phyloP scores from a whole-genome alignment of 2,888 invertebrate genomes.

The Dolichomitus sp. region DNA sequence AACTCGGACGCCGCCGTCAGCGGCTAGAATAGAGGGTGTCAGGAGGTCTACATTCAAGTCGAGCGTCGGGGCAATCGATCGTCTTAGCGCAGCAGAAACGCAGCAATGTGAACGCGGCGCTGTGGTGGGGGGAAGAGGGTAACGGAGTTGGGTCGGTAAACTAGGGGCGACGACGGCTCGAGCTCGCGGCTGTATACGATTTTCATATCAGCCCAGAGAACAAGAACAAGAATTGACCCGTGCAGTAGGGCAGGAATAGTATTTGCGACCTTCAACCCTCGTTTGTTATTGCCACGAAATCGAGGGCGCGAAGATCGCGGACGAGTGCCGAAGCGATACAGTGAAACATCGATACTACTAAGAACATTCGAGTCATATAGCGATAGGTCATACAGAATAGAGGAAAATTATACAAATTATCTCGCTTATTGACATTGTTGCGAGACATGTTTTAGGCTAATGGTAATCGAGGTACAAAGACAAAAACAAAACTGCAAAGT shows the following conservation, averaged over 20 bases:
- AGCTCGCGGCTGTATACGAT: conserved; percentile 26
- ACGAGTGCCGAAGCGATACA: not conserved
- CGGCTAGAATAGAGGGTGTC: conserved; percentile 22
- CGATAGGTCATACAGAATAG: not conserved
- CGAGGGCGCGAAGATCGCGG: conserved; percentile 31
- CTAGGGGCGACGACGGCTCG: conserved; percentile 23
- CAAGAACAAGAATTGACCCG: conserved; percentile 39
- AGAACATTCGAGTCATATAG: not conserved
- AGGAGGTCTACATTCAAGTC: conserved; percentile 59
- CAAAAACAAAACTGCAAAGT: too few relatives aligned
- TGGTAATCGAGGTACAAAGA: too few relatives aligned
- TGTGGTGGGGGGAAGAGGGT: not conserved
- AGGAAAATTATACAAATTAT: not conserved
- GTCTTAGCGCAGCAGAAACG: conserved; percentile 65
- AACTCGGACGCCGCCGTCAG: conserved; percentile 46
- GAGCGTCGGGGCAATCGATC: conserved; percentile 60
- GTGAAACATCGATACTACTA: not conserved
- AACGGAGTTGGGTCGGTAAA: conserved; percentile 41
- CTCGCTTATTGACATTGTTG: not conserved
- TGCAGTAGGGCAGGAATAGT: conserved; percentile 39
- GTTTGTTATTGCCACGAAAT: conserved; percentile 27
- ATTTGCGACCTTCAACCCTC: conserved; percentile 49
- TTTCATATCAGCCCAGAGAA: conserved; percentile 49
- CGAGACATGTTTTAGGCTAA: too few relatives aligned
- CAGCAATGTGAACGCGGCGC: conserved; percentile 35